These are phyloP conservation scores for Hemithea aestivaria DNA, from an alignment of 2,888 invertebrate species.

Conservation along the genomic window DNA sequence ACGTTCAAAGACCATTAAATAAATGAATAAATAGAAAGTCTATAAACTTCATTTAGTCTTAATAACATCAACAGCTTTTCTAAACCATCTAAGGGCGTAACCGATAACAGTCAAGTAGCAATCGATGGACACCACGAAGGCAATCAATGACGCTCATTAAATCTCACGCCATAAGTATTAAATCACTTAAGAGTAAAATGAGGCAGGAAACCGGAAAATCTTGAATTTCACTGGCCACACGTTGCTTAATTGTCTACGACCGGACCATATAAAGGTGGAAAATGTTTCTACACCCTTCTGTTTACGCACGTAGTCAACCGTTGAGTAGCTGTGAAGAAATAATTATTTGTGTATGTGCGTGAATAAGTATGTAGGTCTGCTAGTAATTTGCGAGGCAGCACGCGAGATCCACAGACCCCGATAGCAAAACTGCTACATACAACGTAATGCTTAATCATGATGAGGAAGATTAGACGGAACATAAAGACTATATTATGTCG, in stretches of 20 bases:
- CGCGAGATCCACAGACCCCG: slow-evolving; percentile 20
- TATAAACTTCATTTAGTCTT: too few relatives aligned
- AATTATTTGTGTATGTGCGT: slow-evolving; percentile 25
- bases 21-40: too few relatives aligned
- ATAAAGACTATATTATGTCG: too few relatives aligned
- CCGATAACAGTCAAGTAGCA: too few relatives aligned
- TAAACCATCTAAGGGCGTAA: too few relatives aligned
- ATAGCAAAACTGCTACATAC: slow-evolving; percentile 12
- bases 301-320: slow-evolving; percentile 25
- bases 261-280: slow-evolving; percentile 7
- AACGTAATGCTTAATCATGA: slow-evolving; percentile 1
- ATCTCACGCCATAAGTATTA: background rate
- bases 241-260: slow-evolving; percentile 1
- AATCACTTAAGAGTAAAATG: background rate
- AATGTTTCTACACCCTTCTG: slow-evolving; percentile 22
- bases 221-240: background rate
- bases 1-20: too few relatives aligned
- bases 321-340: slow-evolving; percentile 27
- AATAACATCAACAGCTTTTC: too few relatives aligned
- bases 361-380: slow-evolving; percentile 28
- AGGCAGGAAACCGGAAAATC: background rate
- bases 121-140: too few relatives aligned
- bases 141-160: too few relatives aligned
- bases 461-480: background rate
- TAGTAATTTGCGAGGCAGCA: slow-evolving; percentile 21